Conservation (phyloP, 2,797 vertebrate species). For the Helostoma temminkii region DNA sequence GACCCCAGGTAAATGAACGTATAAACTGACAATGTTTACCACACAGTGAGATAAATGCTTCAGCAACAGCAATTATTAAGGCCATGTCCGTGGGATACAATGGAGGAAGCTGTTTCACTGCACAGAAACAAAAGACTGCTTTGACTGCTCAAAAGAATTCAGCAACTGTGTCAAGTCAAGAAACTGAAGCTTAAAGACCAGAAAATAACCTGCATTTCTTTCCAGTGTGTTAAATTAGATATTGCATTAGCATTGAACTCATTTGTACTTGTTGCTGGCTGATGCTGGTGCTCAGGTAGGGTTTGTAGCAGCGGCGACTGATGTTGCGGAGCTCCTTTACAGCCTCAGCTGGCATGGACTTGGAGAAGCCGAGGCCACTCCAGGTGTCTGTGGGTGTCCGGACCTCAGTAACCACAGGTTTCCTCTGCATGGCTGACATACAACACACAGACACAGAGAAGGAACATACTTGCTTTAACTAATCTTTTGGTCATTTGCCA, state of each 20-base stretch:
- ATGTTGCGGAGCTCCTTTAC: constrained; percentile 84
- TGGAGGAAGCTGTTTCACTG: constrained; percentile 35
- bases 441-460: constrained; percentile 26
- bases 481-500: background rate
- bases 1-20: constrained; percentile 55
- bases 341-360: constrained; percentile 88
- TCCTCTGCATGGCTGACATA: constrained; percentile 85
- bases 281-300: constrained; percentile 77
- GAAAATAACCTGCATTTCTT: background rate
- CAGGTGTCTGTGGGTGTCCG: constrained; percentile 87
- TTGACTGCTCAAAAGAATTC: constrained; percentile 14
- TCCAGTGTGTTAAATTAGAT: background rate
- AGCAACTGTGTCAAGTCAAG: background rate
- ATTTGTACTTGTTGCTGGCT: constrained; percentile 74
- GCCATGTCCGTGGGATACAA: constrained; percentile 20
- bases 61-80: constrained; percentile 53
- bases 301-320: constrained; percentile 85
- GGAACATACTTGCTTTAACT: background rate
- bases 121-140: constrained; percentile 29
- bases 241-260: background rate
- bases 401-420: constrained; percentile 86
- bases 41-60: constrained; percentile 59
- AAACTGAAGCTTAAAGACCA: background rate
- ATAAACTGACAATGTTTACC: constrained; percentile 65
- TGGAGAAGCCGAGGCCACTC: constrained; percentile 89